Evolutionary conservation across 2,797 vertebrate genomes (phyloP), one percentile per base, ranked within the genome.

Genomic region (Borostomias antarcticus): DNA sequence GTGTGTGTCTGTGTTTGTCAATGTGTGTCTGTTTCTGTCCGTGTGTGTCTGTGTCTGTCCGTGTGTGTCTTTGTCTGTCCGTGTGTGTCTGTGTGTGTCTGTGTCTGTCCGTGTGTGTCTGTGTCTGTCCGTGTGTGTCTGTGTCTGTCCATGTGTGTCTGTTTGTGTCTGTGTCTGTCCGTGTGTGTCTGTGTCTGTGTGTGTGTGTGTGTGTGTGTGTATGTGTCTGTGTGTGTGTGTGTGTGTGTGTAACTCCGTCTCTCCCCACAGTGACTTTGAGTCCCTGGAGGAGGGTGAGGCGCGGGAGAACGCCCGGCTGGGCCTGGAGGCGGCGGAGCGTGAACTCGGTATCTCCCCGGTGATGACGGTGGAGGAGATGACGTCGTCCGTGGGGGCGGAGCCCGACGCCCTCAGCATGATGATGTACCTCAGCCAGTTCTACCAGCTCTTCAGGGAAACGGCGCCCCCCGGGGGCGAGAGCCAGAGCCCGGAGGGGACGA

Each of bases 361-460:
- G 82, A 94, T 98, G 94, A 97, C 96, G 1, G 95, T 93, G 64
- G 95, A 96, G 62, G 97, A 98, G 50, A 96, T 98, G n/a, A n/a
- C n/a, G 96, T 91, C 88, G 0, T 92, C 87, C 0, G 93, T 92
- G 0, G 93, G 88, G 2, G n/a, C n/a, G n/a, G 95, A 96, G 47
- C 95, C 94, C 0, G 97, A 98, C 87, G 93, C 95, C 52, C 89
- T 99, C 32, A 95, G 95, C 0, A 98, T 99, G 96, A 95, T 98
- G 67, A 94, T 97, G 93, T 99, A 98, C 91, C 94, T 99, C 81
- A 98, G 94, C 1, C 96, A 98, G 89, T 95, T 99, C 88, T 93
- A 98, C 8, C 95, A 98, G 85, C 94, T 98, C 89, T 93, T 98
- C 64, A 94, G 88, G 79, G 95, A 96, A 77, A 88, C 92, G 0